phyloP scores from a whole-genome alignment of 1,140 invertebrate species.

The Phymorhynchus buccinoides region DNA sequence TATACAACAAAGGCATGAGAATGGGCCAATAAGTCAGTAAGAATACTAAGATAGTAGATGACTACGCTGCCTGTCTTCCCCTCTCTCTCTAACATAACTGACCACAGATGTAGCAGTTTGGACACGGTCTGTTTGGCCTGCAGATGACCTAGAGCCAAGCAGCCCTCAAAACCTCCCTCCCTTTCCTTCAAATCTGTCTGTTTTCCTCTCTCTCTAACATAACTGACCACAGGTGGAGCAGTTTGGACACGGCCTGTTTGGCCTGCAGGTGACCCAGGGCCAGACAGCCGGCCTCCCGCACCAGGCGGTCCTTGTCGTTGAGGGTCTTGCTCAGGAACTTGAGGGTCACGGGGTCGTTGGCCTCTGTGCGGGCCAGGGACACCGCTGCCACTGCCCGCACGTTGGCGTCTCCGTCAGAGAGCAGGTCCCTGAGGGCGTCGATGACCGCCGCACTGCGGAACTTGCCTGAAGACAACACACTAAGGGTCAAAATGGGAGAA shows the following conservation, averaged over 20 bases:
- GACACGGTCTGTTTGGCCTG: neutral
- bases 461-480: conserved; percentile 59
- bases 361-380: conserved; percentile 58
- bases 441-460: conserved; percentile 62
- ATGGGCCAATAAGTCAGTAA: too few relatives aligned
- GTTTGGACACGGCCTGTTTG: conserved; percentile 55
- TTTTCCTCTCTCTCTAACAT: too few relatives aligned
- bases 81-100: conserved; percentile 16
- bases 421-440: conserved; percentile 58
- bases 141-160: neutral
- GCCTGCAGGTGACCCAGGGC: conserved; percentile 62
- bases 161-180: too few relatives aligned
- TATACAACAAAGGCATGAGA: too few relatives aligned
- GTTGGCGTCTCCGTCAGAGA: conserved; percentile 58
- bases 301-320: conserved; percentile 62
- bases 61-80: too few relatives aligned
- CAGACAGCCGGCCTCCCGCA: conserved; percentile 63
- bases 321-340: conserved; percentile 54
- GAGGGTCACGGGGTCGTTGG: conserved; percentile 50
- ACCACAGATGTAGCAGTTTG: conserved; percentile 52
- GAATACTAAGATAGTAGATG: too few relatives aligned
- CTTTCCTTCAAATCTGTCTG: too few relatives aligned
- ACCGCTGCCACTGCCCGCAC: conserved; percentile 59
- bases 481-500: too few relatives aligned
- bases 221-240: conserved; percentile 63